phyloP scores from a whole-genome alignment of 2,797 vertebrate species.

The Siniperca obscura region DNA sequence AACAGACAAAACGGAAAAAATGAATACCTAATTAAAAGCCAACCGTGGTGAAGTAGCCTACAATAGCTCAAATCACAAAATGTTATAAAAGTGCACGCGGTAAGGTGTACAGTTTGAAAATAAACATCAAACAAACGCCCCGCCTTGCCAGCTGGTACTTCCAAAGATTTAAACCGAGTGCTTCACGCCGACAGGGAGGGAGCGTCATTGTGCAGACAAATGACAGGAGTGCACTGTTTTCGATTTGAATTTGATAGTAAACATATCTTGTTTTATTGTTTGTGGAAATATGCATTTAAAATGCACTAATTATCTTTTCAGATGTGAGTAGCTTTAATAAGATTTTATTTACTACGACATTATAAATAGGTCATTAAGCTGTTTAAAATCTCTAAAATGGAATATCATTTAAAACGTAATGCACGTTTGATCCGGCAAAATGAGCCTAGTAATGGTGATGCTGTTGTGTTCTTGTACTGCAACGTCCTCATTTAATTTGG shows the following conservation, averaged over 20 bases:
- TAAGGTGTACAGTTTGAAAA: background rate
- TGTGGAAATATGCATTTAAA: background rate
- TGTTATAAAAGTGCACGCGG: background rate
- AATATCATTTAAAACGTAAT: background rate
- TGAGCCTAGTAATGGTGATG: background rate
- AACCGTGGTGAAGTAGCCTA: fast-evolving
- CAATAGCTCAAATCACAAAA: background rate
- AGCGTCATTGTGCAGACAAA: slow-evolving; percentile 66
- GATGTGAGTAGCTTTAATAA: background rate
- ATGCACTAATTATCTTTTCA: background rate
- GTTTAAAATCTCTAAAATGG: background rate
- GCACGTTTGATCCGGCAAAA: background rate
- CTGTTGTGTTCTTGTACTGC: background rate
- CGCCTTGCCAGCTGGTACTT: background rate
- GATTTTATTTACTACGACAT: background rate
- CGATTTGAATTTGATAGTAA: slow-evolving; percentile 57
- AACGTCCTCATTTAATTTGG: background rate
- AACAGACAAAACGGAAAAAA: background rate
- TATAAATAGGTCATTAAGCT: background rate
- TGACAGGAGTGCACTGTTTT: slow-evolving; percentile 59
- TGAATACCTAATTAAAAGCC: fast-evolving
- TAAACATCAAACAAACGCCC: background rate
- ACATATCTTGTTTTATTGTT: too few species aligned
- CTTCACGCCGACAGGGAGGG: background rate
- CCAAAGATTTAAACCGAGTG: background rate